Percentiles rank a stretch among this genome's conserved stretches.
phyloP scores from a whole-genome alignment of 1,140 invertebrate genomes.

The Saccostrea echinata region DNA sequence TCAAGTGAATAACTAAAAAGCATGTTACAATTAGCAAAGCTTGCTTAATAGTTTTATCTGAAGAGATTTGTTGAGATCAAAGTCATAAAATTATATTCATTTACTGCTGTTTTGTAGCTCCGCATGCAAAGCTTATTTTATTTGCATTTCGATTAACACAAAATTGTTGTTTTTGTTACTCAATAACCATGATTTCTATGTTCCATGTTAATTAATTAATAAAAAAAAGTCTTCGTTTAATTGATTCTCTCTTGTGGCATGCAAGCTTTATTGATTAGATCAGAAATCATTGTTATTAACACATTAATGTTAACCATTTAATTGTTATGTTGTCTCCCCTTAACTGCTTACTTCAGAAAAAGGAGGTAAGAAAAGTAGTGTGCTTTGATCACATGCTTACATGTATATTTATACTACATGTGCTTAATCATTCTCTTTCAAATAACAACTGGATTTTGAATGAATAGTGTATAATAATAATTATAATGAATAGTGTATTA shows the following conservation, averaged over 20 bases:
- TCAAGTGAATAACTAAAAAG: constrained; percentile 35
- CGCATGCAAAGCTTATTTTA: not conserved
- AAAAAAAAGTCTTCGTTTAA: not conserved
- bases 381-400: constrained; percentile 4
- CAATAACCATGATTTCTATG: constrained; percentile 13
- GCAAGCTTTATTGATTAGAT: not conserved
- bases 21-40: constrained; percentile 37
- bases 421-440: too few relatives aligned
- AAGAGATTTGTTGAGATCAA: constrained; percentile 5
- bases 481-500: too few relatives aligned
- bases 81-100: constrained; percentile 24
- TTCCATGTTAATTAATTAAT: not conserved
- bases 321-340: constrained; percentile 28
- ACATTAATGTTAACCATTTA: not conserved
- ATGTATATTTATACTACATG: not conserved
- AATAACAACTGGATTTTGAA: too few relatives aligned
- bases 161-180: not conserved
- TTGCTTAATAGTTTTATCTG: constrained; percentile 29
- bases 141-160: constrained; percentile 17
- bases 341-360: constrained; percentile 25
- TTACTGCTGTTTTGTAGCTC: not conserved
- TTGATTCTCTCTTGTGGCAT: constrained; percentile 6
- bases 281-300: constrained; percentile 29
- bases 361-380: constrained; percentile 34
- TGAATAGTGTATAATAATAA: too few relatives aligned